Conservation (phyloP, 2,888 invertebrate species). For the Pantelozetes paolii region DNA sequence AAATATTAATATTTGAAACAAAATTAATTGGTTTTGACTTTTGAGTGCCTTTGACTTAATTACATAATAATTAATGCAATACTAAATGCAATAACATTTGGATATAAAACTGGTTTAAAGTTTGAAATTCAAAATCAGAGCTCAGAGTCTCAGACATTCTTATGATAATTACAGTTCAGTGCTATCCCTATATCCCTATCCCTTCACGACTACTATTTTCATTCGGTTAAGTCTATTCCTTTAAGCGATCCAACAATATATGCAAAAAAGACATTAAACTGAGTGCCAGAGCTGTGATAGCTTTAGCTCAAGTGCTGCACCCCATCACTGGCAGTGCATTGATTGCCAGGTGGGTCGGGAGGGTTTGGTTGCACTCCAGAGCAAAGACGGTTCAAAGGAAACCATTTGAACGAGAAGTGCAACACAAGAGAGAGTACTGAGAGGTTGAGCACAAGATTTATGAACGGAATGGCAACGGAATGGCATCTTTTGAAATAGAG, state of each 20-base stretch:
- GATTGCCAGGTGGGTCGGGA: slow-evolving; percentile 11
- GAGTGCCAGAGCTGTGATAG: not conserved
- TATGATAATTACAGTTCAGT: slow-evolving; percentile 28
- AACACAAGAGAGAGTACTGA: not conserved
- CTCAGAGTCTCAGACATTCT: not conserved
- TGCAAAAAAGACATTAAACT: slow-evolving; percentile 28
- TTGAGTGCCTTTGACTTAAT: slow-evolving; percentile 14
- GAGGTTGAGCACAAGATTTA: slow-evolving; percentile 15
- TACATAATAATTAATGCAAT: slow-evolving; percentile 33
- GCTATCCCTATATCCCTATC: no score
- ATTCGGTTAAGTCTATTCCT: slow-evolving; percentile 23
- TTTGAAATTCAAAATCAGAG: not conserved
- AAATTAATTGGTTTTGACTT: not conserved
- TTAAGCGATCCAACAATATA: not conserved
- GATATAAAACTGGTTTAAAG: slow-evolving; percentile 2
- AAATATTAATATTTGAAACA: not conserved
- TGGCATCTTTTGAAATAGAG: not conserved
- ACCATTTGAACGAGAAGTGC: slow-evolving; percentile 19
- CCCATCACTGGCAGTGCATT: slow-evolving; percentile 25
- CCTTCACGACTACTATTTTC: slow-evolving; percentile 32
- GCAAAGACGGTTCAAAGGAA: slow-evolving; percentile 29
- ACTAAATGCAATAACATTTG: not conserved
- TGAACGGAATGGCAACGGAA: slow-evolving; percentile 17
- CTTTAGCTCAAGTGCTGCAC: slow-evolving; percentile 28
- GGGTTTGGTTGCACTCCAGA: not conserved